A percentile compares a stretch with the other conserved stretches of the same genome.
These are phyloP conservation scores for Nothoprocta pentlandii DNA, from an alignment of 2,113 vertebrate genomes.

Conservation along the genomic window DNA sequence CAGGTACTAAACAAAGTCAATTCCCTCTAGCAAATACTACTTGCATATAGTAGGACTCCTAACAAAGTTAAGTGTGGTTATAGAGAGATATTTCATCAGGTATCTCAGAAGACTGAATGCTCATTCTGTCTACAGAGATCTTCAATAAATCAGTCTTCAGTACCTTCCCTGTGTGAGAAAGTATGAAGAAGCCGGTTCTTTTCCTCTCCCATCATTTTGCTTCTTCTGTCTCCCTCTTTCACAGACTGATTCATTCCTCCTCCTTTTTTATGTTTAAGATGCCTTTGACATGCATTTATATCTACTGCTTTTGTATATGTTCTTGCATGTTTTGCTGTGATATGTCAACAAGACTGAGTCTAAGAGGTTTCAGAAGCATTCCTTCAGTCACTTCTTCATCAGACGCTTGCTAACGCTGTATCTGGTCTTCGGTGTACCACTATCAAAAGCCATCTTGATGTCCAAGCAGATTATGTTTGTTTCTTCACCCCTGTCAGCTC, in stretches of 20 bases:
- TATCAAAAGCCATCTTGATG: constrained; percentile 71
- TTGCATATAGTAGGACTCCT: neutral
- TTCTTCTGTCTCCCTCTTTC: neutral
- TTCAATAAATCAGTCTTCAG: neutral
- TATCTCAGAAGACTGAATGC: neutral
- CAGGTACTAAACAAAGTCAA: neutral
- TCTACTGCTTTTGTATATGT: neutral
- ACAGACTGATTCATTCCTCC: neutral
- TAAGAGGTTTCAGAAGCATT: constrained; percentile 38
- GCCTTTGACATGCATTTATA: neutral
- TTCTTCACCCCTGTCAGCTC: constrained; percentile 70
- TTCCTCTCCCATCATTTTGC: neutral
- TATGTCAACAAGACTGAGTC: neutral
- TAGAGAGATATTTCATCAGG: neutral
- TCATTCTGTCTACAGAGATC: neutral
- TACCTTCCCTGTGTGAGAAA: neutral
- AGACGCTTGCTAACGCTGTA: constrained; percentile 39
- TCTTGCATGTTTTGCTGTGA: neutral
- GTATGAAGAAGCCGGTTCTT: neutral
- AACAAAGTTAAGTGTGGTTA: neutral
- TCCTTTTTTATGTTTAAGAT: neutral
- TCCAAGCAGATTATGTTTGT: constrained; percentile 76
- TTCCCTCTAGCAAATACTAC: neutral
- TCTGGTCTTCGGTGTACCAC: constrained; percentile 41
- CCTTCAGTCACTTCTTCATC: constrained; percentile 35